phyloP scores from a whole-genome alignment of 2,888 invertebrate genomes.

The Catocala nupta region DNA sequence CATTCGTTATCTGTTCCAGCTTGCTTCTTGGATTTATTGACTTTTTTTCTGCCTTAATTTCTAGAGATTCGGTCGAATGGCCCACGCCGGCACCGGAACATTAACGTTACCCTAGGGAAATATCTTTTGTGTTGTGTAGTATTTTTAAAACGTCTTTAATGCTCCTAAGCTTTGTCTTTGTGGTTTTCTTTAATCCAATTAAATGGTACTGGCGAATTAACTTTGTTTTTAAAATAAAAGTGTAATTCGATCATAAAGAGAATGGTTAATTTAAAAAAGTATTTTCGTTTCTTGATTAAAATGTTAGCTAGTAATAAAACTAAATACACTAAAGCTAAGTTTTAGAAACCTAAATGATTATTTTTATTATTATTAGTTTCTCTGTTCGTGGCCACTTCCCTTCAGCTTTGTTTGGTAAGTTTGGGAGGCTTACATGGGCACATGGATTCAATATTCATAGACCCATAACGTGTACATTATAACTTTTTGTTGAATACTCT shows the following conservation, averaged over 20 bases:
- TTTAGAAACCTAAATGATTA: too few species aligned
- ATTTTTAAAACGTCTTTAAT: slow-evolving; percentile 76
- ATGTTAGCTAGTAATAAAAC: not conserved
- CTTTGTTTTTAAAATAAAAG: slow-evolving; percentile 23
- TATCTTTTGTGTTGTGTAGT: slow-evolving; percentile 80
- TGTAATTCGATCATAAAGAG: slow-evolving; percentile 6
- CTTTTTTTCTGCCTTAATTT: slow-evolving; percentile 84
- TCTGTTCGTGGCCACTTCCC: too few species aligned
- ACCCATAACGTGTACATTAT: too few species aligned
- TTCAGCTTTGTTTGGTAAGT: too few species aligned
- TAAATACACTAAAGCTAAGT: too few species aligned
- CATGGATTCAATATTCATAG: too few species aligned
- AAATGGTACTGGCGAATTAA: slow-evolving; percentile 35
- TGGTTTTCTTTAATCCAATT: slow-evolving; percentile 45
- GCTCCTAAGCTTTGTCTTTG: slow-evolving; percentile 44
- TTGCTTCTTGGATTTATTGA: slow-evolving; percentile 83
- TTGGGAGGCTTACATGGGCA: too few species aligned
- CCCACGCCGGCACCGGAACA: slow-evolving; percentile 81
- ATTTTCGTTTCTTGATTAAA: not conserved
- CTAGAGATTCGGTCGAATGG: slow-evolving; percentile 85
- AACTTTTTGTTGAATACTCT: too few species aligned
- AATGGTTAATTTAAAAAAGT: slow-evolving; percentile 4
- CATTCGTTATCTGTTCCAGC: slow-evolving; percentile 79
- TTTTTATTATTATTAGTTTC: too few species aligned
- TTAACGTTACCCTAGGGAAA: slow-evolving; percentile 83